Conservation (phyloP, 2,113 vertebrate genomes). For the Bufo gargarizans region DNA sequence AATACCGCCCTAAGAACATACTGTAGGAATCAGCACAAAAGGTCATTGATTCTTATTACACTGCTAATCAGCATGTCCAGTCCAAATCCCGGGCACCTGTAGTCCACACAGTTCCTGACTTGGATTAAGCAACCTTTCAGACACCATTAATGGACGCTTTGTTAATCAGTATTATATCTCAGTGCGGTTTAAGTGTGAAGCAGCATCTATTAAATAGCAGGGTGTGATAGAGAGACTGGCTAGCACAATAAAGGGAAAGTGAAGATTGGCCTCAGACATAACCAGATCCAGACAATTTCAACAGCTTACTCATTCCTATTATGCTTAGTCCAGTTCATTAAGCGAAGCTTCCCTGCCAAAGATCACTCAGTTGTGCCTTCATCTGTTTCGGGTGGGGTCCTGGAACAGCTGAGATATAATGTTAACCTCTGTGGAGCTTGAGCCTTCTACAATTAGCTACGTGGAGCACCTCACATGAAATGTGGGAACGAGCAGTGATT, state of each 20-base stretch:
- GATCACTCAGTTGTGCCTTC: slow-evolving; percentile 37
- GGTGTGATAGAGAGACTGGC: slow-evolving; percentile 28
- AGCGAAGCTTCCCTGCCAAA: slow-evolving; percentile 35
- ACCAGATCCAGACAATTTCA: slow-evolving; percentile 46
- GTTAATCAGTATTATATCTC: slow-evolving; percentile 1
- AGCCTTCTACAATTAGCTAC: not conserved
- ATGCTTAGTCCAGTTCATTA: slow-evolving; percentile 40
- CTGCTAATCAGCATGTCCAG: not conserved
- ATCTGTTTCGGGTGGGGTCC: slow-evolving; percentile 35
- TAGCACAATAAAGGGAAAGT: slow-evolving; percentile 43
- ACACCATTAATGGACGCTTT: not conserved
- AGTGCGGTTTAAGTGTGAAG: slow-evolving; percentile 7
- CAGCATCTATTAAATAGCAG: not conserved
- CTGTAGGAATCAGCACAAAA: not conserved
- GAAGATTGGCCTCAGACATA: slow-evolving; percentile 29
- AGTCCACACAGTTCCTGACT: not conserved
- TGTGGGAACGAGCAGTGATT: not conserved
- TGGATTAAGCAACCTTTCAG: not conserved
- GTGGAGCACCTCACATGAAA: not conserved
- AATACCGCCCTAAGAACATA: not conserved
- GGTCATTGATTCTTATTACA: not conserved
- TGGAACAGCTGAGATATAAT: slow-evolving; percentile 30
- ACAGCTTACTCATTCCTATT: slow-evolving; percentile 51
- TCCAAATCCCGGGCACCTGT: not conserved
- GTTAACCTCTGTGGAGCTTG: slow-evolving; percentile 26